Evolutionary conservation across 2,113 vertebrate species (phyloP).

Genomic region (Xiphophorus hellerii): DNA sequence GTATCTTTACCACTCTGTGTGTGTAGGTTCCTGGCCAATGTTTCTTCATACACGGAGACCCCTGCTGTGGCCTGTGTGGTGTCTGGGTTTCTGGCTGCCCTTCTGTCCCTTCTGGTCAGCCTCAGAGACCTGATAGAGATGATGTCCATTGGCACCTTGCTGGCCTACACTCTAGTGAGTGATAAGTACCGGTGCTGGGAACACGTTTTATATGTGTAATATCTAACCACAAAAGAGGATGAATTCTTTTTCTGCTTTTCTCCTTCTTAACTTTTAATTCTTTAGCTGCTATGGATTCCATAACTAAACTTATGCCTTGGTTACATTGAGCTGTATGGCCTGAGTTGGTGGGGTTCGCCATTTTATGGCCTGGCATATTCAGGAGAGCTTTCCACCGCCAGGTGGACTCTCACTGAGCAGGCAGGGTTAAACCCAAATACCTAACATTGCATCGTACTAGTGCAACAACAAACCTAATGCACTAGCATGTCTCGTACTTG

Average conservation of each 20-base stretch:
- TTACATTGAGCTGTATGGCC: no score
- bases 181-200: neutral
- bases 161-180: conserved; percentile 95
- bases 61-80: conserved; percentile 94
- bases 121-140: conserved; percentile 97
- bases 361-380: no score
- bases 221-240: neutral
- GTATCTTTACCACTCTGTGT: neutral
- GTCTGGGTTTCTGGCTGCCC: conserved; percentile 91
- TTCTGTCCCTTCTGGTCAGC: conserved; percentile 93
- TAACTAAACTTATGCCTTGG: no score
- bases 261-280: no score
- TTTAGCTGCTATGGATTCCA: no score
- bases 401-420: no score
- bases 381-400: no score
- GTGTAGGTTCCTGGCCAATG: conserved; percentile 88
- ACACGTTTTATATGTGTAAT: neutral
- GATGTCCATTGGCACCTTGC: conserved; percentile 98
- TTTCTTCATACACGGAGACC: conserved; percentile 95
- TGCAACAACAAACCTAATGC: no score
- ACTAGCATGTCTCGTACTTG: no score
- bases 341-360: no score
- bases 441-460: no score
- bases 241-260: neutral
- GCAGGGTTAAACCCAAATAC: no score